A percentile compares a stretch with the other conserved stretches of the same genome.
Evolutionary conservation across 2,113 vertebrate species (phyloP).

Genomic region (Peucedramus taeniatus): DNA sequence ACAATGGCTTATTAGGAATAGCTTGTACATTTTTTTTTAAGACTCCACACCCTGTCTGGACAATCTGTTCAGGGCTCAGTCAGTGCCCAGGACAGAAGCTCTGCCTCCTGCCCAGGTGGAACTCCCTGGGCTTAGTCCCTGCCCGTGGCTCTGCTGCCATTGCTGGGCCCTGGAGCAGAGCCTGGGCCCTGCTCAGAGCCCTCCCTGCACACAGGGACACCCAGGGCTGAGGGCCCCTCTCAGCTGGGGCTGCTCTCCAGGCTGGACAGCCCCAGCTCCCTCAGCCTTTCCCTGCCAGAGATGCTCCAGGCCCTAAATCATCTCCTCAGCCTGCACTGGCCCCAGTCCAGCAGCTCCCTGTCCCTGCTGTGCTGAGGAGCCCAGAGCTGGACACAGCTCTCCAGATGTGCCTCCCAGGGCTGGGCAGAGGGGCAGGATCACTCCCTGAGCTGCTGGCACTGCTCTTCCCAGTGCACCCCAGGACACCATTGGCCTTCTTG

Average conservation of each 20-base stretch:
- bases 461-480: background rate
- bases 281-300: background rate
- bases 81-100: background rate
- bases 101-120: background rate
- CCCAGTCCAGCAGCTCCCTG: fast-evolving
- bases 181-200: background rate
- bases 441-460: background rate
- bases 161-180: too few species aligned
- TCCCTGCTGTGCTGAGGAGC: background rate
- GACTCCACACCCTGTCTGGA: background rate
- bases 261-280: background rate
- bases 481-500: background rate
- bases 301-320: background rate
- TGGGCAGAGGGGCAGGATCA: background rate
- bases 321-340: fast-evolving
- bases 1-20: fast-evolving
- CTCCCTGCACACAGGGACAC: background rate
- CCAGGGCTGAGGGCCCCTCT: background rate
- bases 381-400: background rate
- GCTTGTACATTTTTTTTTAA: too few species aligned
- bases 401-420: background rate
- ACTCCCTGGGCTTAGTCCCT: background rate
- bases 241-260: background rate
- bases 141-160: too few species aligned
- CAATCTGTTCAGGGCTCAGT: fast-evolving